These are phyloP conservation scores for Nautilus pompilius DNA, from an alignment of 1,140 invertebrate species.

Conservation along the genomic window DNA sequence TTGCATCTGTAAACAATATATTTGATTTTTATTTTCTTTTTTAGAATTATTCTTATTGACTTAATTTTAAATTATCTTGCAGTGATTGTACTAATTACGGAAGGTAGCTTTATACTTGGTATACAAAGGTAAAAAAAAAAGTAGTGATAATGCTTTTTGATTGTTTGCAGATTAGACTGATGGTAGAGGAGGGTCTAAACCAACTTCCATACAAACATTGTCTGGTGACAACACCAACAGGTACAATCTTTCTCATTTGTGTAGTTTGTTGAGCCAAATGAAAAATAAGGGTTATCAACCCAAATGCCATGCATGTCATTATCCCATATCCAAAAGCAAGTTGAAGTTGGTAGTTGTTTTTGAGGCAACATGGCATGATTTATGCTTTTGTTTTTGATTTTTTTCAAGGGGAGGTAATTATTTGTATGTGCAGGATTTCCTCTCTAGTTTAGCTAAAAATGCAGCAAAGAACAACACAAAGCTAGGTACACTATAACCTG, in stretches of 20 bases:
- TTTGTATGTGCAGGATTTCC: too few relatives aligned
- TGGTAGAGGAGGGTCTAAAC: slow-evolving; percentile 98
- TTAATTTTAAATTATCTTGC: too few relatives aligned
- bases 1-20: too few relatives aligned
- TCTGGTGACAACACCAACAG: slow-evolving; percentile 89
- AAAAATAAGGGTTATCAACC: background rate
- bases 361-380: background rate
- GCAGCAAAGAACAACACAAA: too few relatives aligned
- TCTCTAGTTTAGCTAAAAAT: too few relatives aligned
- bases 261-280: background rate
- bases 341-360: background rate
- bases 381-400: too few relatives aligned
- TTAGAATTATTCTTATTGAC: too few relatives aligned
- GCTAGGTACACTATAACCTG: too few relatives aligned
- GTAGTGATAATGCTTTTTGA: slow-evolving; percentile 4
- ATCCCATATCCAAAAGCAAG: background rate
- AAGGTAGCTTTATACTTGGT: background rate
- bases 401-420: too few relatives aligned
- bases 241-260: slow-evolving; percentile 34
- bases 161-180: slow-evolving; percentile 73
- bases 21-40: too few relatives aligned
- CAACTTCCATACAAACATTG: slow-evolving; percentile 89
- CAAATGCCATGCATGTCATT: background rate
- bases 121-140: background rate
- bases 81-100: too few relatives aligned